A percentile compares a stretch with the other conserved stretches of the same genome.
Evolutionary conservation across 2,797 vertebrate species (phyloP).

Genomic region (Sternarchorhynchus goeldii): DNA sequence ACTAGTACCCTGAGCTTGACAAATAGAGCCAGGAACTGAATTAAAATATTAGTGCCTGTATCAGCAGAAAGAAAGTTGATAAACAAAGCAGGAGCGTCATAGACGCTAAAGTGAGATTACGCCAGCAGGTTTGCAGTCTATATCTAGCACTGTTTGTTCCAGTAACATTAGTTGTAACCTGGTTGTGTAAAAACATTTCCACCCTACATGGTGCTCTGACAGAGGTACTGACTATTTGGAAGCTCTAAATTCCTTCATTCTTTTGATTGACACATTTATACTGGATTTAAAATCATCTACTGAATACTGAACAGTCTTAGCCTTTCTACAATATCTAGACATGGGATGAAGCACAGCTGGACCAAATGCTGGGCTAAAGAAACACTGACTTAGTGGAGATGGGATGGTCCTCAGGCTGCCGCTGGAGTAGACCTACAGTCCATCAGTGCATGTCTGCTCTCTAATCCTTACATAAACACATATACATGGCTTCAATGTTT

Average conservation of each 20-base stretch:
- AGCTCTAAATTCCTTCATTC: slow-evolving; percentile 7
- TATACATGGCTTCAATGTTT: slow-evolving; percentile 9
- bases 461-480: slow-evolving; percentile 28
- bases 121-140: slow-evolving; percentile 3
- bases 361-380: slow-evolving; percentile 14
- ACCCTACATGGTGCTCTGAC: background rate
- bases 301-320: background rate
- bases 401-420: background rate
- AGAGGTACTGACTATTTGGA: background rate
- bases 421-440: slow-evolving; percentile 11
- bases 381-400: slow-evolving; percentile 28
- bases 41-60: slow-evolving; percentile 29
- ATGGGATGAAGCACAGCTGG: background rate
- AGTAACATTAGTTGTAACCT: too few species aligned
- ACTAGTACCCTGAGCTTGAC: slow-evolving; percentile 26
- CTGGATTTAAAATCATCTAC: background rate
- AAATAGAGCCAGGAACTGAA: slow-evolving; percentile 22
- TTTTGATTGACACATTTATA: slow-evolving; percentile 10
- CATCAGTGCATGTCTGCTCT: background rate
- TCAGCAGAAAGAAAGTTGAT: slow-evolving; percentile 15
- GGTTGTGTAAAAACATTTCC: background rate
- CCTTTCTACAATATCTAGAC: background rate
- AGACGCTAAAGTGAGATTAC: slow-evolving; percentile 13
- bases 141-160: slow-evolving; percentile 7
- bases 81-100: slow-evolving; percentile 13